phyloP scores from a whole-genome alignment of 53 echinoderm and acorn worm species.

The Holothuria scabra region DNA sequence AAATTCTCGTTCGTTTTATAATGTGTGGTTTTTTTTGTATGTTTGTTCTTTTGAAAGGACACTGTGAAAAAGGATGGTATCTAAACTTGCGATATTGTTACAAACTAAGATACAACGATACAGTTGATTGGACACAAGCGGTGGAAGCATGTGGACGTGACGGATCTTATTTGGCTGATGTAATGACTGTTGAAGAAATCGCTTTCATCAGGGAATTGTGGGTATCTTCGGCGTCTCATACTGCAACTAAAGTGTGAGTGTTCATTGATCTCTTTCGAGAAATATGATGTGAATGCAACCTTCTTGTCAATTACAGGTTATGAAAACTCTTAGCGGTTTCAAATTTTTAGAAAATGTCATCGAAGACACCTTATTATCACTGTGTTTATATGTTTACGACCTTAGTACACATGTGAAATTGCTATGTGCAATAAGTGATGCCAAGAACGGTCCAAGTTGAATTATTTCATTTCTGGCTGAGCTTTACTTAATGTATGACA shows the following conservation, averaged over 20 bases:
- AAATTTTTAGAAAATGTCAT: too few relatives aligned
- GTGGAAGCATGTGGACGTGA: background rate
- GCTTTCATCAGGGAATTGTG: background rate
- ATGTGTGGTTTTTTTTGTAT: too few relatives aligned
- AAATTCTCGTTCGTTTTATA: too few relatives aligned
- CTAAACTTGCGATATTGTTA: background rate
- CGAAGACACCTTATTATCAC: too few relatives aligned
- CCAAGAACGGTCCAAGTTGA: too few relatives aligned
- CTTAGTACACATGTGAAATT: too few relatives aligned
- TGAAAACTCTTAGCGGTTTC: background rate
- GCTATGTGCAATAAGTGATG: too few relatives aligned
- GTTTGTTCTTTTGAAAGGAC: background rate
- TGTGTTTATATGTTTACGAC: too few relatives aligned
- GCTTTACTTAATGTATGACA: too few relatives aligned
- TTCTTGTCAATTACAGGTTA: background rate
- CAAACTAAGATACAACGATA: background rate
- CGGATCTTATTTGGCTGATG: background rate
- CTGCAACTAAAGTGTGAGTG: too few relatives aligned
- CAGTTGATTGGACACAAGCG: background rate
- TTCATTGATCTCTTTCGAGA: background rate
- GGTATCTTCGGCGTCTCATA: background rate
- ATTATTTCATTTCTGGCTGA: too few relatives aligned
- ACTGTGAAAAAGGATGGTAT: background rate
- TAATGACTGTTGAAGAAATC: background rate
- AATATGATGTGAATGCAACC: background rate